Evolutionary conservation across 2,888 invertebrate species (phyloP), one percentile per base, ranked within the genome.

Genomic region (Diplazon laetatorius): DNA sequence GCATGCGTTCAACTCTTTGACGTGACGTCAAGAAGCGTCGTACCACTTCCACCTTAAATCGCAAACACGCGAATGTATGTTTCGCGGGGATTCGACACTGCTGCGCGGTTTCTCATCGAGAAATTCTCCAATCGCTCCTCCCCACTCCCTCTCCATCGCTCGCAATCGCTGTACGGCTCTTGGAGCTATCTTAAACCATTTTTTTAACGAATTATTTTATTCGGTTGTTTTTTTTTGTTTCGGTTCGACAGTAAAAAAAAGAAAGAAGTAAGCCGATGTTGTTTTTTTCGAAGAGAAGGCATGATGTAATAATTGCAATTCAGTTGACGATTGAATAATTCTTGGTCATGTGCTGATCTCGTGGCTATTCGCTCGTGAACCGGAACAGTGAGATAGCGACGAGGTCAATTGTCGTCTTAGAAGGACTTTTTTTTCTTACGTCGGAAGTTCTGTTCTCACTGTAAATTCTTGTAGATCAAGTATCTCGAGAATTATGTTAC

Each of bases 1-100:
- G 82, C 82, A 80, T 74, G 80, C 80, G 80, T 72, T 76, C 35
- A 18, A 57, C 39, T 35, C 44, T 8, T 46, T 16, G 5, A 12
- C 35, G 57, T 69, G 69, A 69, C 69, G 69, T 69, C 57, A 39
- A 59, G 25, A 44, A 44, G 52, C 65, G 65, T 20, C 37, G 46
- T 46, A 16, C 69, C 57, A 69, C 69, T 57, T 46, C 69, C 57
- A 57, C 46, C 46, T 10, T 10, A 35, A n/a, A 69, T 20, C 46
- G 44, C 44, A 20, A 68, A 55, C 55, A 25, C 55, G 52, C 66
- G 42, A 68, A 52, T 22, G 20, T 22, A 42, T n/a, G n/a, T n/a
- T n/a, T 63, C 46, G 44, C 12, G 46, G 8, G n/a, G 16, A 52
- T 30, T 50, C 65, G 46, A 63, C 50, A 30, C 65, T 35, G 12